Evolutionary conservation across 2,888 invertebrate species (phyloP), one percentile per base, ranked within the genome.

Genomic region (Dermolepida albohirtum): DNA sequence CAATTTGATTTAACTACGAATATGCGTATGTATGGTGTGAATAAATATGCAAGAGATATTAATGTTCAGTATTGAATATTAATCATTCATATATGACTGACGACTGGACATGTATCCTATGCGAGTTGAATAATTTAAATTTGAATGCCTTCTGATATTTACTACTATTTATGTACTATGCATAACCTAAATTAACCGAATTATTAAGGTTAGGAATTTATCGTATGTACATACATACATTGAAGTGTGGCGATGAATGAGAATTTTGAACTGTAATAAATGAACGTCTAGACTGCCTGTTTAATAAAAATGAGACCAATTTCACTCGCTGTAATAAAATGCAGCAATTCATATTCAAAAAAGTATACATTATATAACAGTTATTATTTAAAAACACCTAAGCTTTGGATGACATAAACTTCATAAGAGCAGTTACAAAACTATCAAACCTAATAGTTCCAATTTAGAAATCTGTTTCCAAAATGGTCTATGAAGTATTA

Each of bases 1-100:
- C 11, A 14, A 49, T 22, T 49, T 17, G 16, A 22, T n/a, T 49
- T 49, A 22, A 49, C 49, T 22, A 22, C 22, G 22, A 49, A 49
- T 49, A 11, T 22, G 22, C n/a, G 22, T 22, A 22, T 22, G 22
- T 22, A 22, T 22, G n/a, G 22, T 17, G 22, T 17, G 2, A 11
- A 49, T 49, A 17, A 49, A 49, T 22, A 49, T 49, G 49, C 49
- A 49, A 49, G 49, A 49, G 49, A 49, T 49, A 22, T 49, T 49
- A 49, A 22, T 11, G 22, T 22, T 22, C 22, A 49, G 49, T 22
- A 49, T 10, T 17, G 49, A 49, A 49, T 49, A 49, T 49, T 49
- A 49, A 49, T 49, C 22, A 49, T 49, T n/a, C 10, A 11, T n/a
- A 22, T 49, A 49, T 49, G 22, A 17, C 8, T 17, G 22, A 11